phyloP scores from a whole-genome alignment of 92 coral and sea anemone genomes.

The Phenganax subtilis region DNA sequence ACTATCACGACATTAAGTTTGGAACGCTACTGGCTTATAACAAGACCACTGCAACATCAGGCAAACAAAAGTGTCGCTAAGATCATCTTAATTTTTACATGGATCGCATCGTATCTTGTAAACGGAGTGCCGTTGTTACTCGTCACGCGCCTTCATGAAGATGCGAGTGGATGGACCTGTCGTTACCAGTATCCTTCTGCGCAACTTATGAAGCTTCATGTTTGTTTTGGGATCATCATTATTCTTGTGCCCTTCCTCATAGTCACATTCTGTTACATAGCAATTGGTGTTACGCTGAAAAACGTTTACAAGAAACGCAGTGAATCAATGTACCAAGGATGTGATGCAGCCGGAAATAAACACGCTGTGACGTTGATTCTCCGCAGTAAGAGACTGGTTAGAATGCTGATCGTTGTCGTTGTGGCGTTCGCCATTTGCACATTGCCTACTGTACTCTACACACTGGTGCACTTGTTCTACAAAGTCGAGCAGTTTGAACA shows the following conservation, averaged over 20 bases:
- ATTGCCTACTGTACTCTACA: constrained; percentile 16
- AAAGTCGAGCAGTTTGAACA: constrained; percentile 21
- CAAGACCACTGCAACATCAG: constrained; percentile 24
- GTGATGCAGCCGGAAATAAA: constrained; percentile 16
- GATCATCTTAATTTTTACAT: constrained; percentile 6
- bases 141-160: constrained; percentile 6
- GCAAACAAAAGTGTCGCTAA: constrained; percentile 28
- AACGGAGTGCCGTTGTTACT: constrained; percentile 41
- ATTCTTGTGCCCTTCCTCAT: constrained; percentile 22
- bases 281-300: constrained; percentile 26
- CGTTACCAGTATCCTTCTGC: constrained; percentile 2
- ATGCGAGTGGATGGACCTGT: neutral
- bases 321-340: constrained; percentile 12
- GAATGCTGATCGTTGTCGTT: constrained; percentile 25
- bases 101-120: constrained; percentile 33
- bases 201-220: constrained; percentile 16
- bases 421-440: constrained; percentile 15
- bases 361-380: constrained; percentile 20
- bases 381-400: constrained; percentile 33
- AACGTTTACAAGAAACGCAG: constrained; percentile 22
- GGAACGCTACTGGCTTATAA: constrained; percentile 37
- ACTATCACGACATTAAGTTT: constrained; percentile 27
- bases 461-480: constrained; percentile 21
- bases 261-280: constrained; percentile 37
- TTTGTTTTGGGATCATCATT: constrained; percentile 25